These are phyloP conservation scores for Synergus itoensis DNA, from an alignment of 2,888 invertebrate genomes.

Conservation along the genomic window DNA sequence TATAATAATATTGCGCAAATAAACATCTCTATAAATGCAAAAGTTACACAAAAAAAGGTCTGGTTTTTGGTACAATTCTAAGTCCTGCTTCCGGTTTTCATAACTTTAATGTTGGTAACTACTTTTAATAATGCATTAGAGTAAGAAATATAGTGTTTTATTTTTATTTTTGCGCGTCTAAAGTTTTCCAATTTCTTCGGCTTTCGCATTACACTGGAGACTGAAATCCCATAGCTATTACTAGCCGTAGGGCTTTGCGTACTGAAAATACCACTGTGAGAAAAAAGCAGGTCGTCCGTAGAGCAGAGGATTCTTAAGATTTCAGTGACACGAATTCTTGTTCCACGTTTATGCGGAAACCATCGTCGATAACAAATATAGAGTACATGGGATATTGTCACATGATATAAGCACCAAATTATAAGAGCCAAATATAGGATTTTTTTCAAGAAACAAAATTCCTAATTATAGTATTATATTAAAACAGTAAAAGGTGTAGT, in stretches of 20 bases:
- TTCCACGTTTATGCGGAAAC: background rate
- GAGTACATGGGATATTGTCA: no score
- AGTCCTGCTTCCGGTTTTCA: background rate
- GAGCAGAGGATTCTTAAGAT: slow-evolving; percentile 7
- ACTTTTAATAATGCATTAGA: slow-evolving; percentile 10
- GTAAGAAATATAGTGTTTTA: background rate
- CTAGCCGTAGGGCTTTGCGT: slow-evolving; percentile 4
- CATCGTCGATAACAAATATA: background rate
- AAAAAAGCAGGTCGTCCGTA: background rate
- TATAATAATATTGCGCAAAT: no score
- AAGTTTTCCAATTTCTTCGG: slow-evolving; percentile 32
- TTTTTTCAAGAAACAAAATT: no score
- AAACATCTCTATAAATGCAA: no score
- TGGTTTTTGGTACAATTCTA: background rate
- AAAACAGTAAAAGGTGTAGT: no score
- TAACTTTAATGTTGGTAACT: background rate
- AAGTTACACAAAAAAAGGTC: no score
- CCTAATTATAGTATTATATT: no score
- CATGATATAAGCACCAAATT: no score
- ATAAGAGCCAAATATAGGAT: no score
- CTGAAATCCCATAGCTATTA: background rate
- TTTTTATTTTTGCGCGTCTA: slow-evolving; percentile 2
- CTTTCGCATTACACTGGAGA: slow-evolving; percentile 12
- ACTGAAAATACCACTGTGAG: slow-evolving; percentile 12
- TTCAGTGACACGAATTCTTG: slow-evolving; percentile 1